phyloP scores from a whole-genome alignment of 2,113 vertebrate genomes.

The Pollachius pollachius region DNA sequence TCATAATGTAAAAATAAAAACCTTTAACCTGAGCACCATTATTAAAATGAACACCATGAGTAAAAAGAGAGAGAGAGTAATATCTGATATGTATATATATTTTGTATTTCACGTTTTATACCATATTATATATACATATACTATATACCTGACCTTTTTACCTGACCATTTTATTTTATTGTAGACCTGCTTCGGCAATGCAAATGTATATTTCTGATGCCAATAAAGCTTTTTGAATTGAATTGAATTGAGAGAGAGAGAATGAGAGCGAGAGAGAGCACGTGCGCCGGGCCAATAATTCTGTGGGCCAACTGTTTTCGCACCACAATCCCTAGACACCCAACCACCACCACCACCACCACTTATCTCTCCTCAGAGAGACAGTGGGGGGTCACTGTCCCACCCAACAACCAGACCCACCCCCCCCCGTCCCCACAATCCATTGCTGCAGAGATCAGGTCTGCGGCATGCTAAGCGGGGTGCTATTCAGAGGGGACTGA shows the following conservation, averaged over 20 bases:
- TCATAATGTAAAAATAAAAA: too few relatives aligned
- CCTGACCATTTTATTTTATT: too few relatives aligned
- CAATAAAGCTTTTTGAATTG: too few relatives aligned
- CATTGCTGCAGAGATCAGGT: not conserved
- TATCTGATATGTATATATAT: too few relatives aligned
- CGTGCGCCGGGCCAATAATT: not conserved
- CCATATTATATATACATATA: too few relatives aligned
- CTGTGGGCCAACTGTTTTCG: not conserved
- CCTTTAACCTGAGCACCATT: too few relatives aligned
- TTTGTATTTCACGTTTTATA: too few relatives aligned
- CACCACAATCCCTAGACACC: not conserved
- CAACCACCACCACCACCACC: not conserved
- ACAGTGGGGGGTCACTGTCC: not conserved
- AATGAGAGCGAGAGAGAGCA: not conserved
- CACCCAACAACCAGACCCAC: too few relatives aligned
- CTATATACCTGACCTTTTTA: too few relatives aligned
- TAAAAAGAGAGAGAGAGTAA: not conserved
- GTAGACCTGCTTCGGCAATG: too few relatives aligned
- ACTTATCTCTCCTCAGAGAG: not conserved
- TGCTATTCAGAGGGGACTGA: not conserved
- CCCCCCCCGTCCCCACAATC: not conserved
- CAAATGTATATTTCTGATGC: too few relatives aligned
- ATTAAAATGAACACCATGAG: too few relatives aligned
- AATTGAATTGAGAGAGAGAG: not conserved
- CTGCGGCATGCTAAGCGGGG: not conserved